phyloP scores from a whole-genome alignment of 2,888 invertebrate genomes.

The Spisula solida region DNA sequence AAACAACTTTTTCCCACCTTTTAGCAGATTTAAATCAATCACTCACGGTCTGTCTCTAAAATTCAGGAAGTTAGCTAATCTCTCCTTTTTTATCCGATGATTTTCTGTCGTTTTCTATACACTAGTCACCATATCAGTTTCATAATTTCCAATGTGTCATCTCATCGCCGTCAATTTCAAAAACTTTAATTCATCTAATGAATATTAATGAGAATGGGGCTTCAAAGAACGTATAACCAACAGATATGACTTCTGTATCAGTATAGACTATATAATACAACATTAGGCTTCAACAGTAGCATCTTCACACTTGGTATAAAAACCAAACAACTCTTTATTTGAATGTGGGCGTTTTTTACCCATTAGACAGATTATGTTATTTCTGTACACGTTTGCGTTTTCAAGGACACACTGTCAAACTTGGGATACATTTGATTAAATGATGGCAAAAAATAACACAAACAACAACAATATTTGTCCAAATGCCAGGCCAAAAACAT shows the following conservation, averaged over 20 bases:
- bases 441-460: not conserved
- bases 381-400: not conserved
- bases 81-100: not conserved
- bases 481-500: not conserved
- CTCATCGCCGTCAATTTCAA: not conserved
- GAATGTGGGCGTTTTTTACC: not conserved
- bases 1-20: slow-evolving; percentile 23
- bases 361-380: not conserved
- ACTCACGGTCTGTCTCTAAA: not conserved
- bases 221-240: not conserved
- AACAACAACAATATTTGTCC: not conserved
- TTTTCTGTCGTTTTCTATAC: not conserved
- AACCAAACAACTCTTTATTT: not conserved
- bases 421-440: not conserved
- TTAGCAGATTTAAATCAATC: slow-evolving; percentile 19
- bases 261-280: not conserved
- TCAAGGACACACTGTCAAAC: slow-evolving; percentile 7
- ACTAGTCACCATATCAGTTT: not conserved
- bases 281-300: not conserved
- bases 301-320: not conserved
- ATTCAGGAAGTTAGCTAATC: not conserved
- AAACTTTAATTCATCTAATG: not conserved
- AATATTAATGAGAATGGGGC: not conserved
- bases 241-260: not conserved
- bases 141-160: slow-evolving; percentile 17